Base-by-base conservation (phyloP, 2,113 vertebrate species). In the Pogonocichla stellata region DNA sequence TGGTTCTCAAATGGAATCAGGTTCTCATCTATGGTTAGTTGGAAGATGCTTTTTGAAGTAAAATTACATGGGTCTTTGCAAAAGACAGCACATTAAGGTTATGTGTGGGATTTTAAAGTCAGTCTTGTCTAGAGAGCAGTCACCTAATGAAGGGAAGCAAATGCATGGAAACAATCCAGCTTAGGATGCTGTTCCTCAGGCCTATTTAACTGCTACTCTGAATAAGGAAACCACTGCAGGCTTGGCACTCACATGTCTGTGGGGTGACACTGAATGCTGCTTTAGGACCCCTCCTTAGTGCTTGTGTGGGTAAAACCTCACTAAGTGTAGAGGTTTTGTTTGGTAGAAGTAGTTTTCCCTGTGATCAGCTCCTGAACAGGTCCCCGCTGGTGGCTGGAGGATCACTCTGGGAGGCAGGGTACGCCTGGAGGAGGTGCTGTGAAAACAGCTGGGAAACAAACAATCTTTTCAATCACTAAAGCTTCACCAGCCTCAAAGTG, bases 171-270 rank as follows among this genome's bases (percentile, higher is more conserved):
- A 13, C 80, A 84, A 17, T 25, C 17, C 60, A 77, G 50, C 53
- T 65, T 50, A 36, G 20, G 34, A 19, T 73, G 25, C 45, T 47
- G 42, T 53, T 87, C 64, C 33, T 77, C 18, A 53, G 31, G 45
- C 14, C 24, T 72, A 2, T 57, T 61, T 73, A 42, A 53, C 50
- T 73, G 50, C 31, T 56, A 0, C 22, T 20, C 19, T 57, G 53
- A 47, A 18, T 70, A 70, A 77, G 56, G 47, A 89, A 78, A 53
- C 25, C 65, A 7, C 58, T 86, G 45, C 64, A 61, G 36, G 12
- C 19, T 9, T 78, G 77, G 77, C 60, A 48, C 47, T 73, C 0
- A 0, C 15, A 58, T 34, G 13, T 62, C 73, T 84, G 2, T 0
- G 0, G 24, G n/a, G 33, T 79, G 64, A 24, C 48, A 14, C 36